Percentiles rank a stretch among this genome's conserved stretches.
Evolutionary conservation across 2,797 vertebrate species (phyloP).

Genomic region (Arrhamphus sclerolepis): DNA sequence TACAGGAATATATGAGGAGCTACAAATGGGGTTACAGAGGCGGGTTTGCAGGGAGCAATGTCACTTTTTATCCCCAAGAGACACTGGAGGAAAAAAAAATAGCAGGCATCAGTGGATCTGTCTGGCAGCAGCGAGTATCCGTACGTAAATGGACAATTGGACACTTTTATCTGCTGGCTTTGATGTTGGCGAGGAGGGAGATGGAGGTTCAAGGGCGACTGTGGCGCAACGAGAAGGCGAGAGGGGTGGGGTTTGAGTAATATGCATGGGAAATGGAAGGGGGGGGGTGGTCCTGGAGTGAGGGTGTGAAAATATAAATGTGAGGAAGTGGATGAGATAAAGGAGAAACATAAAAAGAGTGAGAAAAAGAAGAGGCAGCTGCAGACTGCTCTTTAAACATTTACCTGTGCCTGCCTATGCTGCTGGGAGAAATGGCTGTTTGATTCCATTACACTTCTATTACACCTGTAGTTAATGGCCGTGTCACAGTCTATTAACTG

Average conservation of each 20-base stretch:
- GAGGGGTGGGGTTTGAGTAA: not conserved
- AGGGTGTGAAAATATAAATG: not conserved
- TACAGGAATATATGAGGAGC: slow-evolving; percentile 67
- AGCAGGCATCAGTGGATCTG: slow-evolving; percentile 68
- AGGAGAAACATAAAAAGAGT: slow-evolving; percentile 33
- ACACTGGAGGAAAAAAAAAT: slow-evolving; percentile 58
- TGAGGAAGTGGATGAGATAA: slow-evolving; percentile 14
- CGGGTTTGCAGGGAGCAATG: slow-evolving; percentile 29
- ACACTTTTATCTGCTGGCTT: slow-evolving; percentile 67
- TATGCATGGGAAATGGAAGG: not conserved
- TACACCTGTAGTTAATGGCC: slow-evolving; percentile 86
- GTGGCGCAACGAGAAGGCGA: not conserved
- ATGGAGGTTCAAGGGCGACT: slow-evolving; percentile 69
- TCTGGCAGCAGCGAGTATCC: slow-evolving; percentile 56
- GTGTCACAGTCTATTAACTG: slow-evolving; percentile 86
- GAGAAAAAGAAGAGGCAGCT: slow-evolving; percentile 40
- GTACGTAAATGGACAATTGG: slow-evolving; percentile 67
- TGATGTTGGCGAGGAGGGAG: slow-evolving; percentile 63
- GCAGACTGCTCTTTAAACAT: slow-evolving; percentile 73
- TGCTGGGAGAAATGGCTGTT: slow-evolving; percentile 77
- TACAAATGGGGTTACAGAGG: slow-evolving; percentile 42
- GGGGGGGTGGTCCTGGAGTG: no score
- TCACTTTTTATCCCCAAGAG: slow-evolving; percentile 63
- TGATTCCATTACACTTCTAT: slow-evolving; percentile 86
- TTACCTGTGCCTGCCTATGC: slow-evolving; percentile 72